Percentiles rank a stretch among this genome's conserved stretches.
These are phyloP conservation scores for Scaptomyza graminum DNA, from an alignment of 1,140 invertebrate species.

Conservation along the genomic window DNA sequence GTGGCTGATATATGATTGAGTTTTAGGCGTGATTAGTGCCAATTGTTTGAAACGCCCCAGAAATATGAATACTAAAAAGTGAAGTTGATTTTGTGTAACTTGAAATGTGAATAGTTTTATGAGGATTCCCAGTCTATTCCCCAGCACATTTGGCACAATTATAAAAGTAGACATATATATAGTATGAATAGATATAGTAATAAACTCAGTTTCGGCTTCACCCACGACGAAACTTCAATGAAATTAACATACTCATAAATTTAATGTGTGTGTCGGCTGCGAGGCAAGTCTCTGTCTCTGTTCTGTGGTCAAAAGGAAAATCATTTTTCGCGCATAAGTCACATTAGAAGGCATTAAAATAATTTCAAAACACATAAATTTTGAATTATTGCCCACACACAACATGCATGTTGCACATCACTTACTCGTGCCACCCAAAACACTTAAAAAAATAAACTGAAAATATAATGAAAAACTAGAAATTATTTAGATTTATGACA, in stretches of 20 bases:
- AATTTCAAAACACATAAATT: slow-evolving; percentile 80
- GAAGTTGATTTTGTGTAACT: too few relatives aligned
- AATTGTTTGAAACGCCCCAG: slow-evolving; percentile 30
- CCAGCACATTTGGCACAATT: too few relatives aligned
- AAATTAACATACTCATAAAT: slow-evolving; percentile 68
- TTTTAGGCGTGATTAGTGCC: slow-evolving; percentile 45
- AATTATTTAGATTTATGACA: too few relatives aligned
- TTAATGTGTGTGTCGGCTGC: slow-evolving; percentile 24
- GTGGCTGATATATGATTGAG: slow-evolving; percentile 45
- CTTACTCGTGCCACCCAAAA: slow-evolving; percentile 1
- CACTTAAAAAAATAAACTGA: neutral
- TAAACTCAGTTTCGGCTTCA: neutral
- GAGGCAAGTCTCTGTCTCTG: neutral
- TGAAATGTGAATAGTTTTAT: too few relatives aligned
- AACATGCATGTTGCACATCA: slow-evolving; percentile 46
- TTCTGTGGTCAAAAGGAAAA: slow-evolving; percentile 9
- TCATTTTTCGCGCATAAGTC: slow-evolving; percentile 33
- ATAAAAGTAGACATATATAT: neutral
- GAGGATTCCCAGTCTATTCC: too few relatives aligned
- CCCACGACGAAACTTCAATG: slow-evolving; percentile 31
- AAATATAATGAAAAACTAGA: too few relatives aligned
- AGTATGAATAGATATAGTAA: neutral
- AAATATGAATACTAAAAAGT: too few relatives aligned
- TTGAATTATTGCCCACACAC: slow-evolving; percentile 71
- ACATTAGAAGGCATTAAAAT: slow-evolving; percentile 76